Base-by-base conservation (phyloP, 2,113 vertebrate genomes). In the Rhinolophus ferrumequinum region DNA sequence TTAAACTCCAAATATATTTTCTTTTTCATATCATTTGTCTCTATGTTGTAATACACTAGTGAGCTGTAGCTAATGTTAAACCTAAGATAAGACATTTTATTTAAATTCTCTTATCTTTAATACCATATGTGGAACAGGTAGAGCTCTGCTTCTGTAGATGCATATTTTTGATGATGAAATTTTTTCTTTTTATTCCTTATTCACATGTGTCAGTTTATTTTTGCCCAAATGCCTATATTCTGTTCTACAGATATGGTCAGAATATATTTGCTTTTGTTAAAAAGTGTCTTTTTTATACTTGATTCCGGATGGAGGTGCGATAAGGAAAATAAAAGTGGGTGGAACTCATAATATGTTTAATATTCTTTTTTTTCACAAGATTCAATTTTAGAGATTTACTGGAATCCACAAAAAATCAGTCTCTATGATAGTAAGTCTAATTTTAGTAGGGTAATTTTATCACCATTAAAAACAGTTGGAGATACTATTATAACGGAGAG, bases 31-130 rank as follows among this genome's bases (percentile, higher is more conserved):
- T 44, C 75, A 2, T n/a, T 92, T 88, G 41, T 56, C 12, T 96
- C 12, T 66, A 16, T 64, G 26, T 47, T 87, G 8, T 52, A 92
- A 76, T 41, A 77, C 3, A 86, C 28, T 35, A 62, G 21, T 44
- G 12, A 84, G 12, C 38, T 81, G 3, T 5, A 81, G 35, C 8
- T 38, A 70, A 80, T 54, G 8, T 19, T 76, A 82, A 81, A 91
- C 58, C 38, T 28, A 77, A 85, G 70, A 67, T 44, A n/a, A 87
- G 30, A 22, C 6, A 10, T 75, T 81, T 92, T n/a, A 56, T 56
- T 64, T 66, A 84, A 76, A 18, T 88, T 58, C 26, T 83, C 67
- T 93, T 87, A 73, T 91, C 72, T 90, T 88, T 56, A 80, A 44
- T 30, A 77, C n/a, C 15, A 47, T 76, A 47, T 26, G 10, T 79